Evolutionary conservation across 2,888 invertebrate species (phyloP).

Genomic region (Panzeria rudis): DNA sequence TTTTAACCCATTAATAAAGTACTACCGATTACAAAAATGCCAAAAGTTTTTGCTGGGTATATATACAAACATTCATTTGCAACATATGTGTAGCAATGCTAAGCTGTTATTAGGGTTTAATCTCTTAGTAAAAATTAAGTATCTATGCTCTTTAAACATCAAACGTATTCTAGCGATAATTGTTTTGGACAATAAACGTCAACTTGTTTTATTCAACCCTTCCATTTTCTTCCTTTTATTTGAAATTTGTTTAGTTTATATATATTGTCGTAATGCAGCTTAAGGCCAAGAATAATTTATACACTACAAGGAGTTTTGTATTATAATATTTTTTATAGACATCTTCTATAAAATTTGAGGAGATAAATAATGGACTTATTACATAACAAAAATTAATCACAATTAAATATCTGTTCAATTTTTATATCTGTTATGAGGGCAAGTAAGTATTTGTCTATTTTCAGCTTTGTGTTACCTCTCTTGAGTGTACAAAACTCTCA

Average conservation of each 20-base stretch:
- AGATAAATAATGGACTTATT: neutral
- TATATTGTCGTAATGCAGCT: slow-evolving; percentile 22
- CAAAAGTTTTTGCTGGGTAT: too few relatives aligned
- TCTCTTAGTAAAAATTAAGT: slow-evolving; percentile 19
- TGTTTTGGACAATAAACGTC: slow-evolving; percentile 55
- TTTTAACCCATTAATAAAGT: too few relatives aligned
- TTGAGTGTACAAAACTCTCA: neutral
- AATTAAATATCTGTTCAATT: neutral
- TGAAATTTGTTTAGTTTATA: slow-evolving; percentile 20
- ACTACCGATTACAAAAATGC: too few relatives aligned
- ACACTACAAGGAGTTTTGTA: slow-evolving; percentile 15
- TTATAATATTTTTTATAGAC: neutral
- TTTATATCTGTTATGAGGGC: neutral
- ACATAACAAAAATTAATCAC: neutral
- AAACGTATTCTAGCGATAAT: slow-evolving; percentile 44
- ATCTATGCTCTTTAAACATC: slow-evolving; percentile 37
- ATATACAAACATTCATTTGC: slow-evolving; percentile 27
- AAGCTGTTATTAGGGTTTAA: slow-evolving; percentile 46
- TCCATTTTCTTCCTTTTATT: slow-evolving; percentile 21
- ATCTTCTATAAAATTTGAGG: neutral
- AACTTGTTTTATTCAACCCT: slow-evolving; percentile 38
- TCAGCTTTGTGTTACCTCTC: neutral
- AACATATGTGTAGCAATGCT: slow-evolving; percentile 45
- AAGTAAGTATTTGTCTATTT: neutral
- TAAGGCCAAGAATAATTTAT: neutral